These are phyloP conservation scores for Adelges cooleyi DNA, from an alignment of 1,140 invertebrate genomes.

Conservation along the genomic window DNA sequence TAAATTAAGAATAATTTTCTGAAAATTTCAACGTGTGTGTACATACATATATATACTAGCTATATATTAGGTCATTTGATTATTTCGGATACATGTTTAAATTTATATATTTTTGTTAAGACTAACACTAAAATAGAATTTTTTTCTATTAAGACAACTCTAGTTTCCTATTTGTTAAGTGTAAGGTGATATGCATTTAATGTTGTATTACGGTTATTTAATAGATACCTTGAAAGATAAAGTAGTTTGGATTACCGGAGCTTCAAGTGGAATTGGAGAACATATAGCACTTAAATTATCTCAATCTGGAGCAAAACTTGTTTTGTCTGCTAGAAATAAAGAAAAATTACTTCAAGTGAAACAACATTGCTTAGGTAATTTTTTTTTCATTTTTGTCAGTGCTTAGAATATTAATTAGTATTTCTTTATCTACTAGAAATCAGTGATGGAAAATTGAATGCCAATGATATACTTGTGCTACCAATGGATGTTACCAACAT, in stretches of 20 bases:
- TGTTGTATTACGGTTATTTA: no score
- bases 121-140: no score
- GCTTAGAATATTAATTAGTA: not conserved
- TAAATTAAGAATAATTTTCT: no score
- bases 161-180: no score
- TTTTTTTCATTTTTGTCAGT: conserved; percentile 8
- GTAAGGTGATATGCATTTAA: no score
- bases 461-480: conserved; percentile 55
- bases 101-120: no score
- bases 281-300: conserved; percentile 59
- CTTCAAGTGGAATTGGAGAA: conserved; percentile 81
- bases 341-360: conserved; percentile 65
- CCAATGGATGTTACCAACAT: conserved; percentile 58
- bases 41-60: no score
- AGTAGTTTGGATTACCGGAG: conserved; percentile 77
- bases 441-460: conserved; percentile 32
- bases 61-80: no score
- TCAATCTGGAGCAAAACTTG: conserved; percentile 54
- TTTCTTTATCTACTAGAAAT: not conserved
- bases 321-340: conserved; percentile 61
- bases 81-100: no score
- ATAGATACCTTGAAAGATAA: conserved; percentile 52
- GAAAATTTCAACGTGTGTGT: no score
- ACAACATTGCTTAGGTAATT: conserved; percentile 50
- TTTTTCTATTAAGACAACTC: no score